Evolutionary conservation across 1,140 invertebrate species (phyloP), one percentile per base, ranked within the genome.

Genomic region (Pentalonia nigronervosa): DNA sequence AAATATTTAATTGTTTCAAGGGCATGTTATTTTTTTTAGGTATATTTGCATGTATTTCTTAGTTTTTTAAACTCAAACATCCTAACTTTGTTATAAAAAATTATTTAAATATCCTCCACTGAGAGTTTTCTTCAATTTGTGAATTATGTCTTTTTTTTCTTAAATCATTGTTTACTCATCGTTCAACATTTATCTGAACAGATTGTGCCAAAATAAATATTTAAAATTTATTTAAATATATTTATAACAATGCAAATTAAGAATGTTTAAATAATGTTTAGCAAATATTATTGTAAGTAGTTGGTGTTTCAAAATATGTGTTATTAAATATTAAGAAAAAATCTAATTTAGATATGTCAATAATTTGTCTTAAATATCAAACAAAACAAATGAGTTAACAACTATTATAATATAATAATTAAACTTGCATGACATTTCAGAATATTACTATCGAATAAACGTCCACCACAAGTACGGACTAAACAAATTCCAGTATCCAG

Each of bases 401-500:
- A 53, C 21, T 53, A 89, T 89, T 25, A 45, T 67, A 60, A 25
- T 56, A 41, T 1, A 41, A 45, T 60, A 88, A 30, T 90, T 41
- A 94, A 94, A 95, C 95, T 95, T 94, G 96, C 96, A 94, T 96
- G 96, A 94, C 96, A 96, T 94, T 96, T 96, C 48, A 96, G 94
- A 91, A 96, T 25, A 67, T 90, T 90, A 90, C 30, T 67, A n/a
- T 90, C 89, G 30, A 83, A 93, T 30, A 50, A 93, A 30, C 81
- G 76, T 56, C 48, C 21, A 84, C 48, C n/a, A 56, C 91, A 93
- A 17, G 20, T 56, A n/a, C 48, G 76, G 4, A 93, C 91, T 67
- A 93, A 53, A 36, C 91, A 93, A 30, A 93, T 84, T 45, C 91
- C 91, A 30, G 34, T 53, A 53, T 93, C 50, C 20, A 93, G 47